These are phyloP conservation scores for Streptopelia turtur DNA, from an alignment of 2,797 vertebrate species.

Conservation along the genomic window DNA sequence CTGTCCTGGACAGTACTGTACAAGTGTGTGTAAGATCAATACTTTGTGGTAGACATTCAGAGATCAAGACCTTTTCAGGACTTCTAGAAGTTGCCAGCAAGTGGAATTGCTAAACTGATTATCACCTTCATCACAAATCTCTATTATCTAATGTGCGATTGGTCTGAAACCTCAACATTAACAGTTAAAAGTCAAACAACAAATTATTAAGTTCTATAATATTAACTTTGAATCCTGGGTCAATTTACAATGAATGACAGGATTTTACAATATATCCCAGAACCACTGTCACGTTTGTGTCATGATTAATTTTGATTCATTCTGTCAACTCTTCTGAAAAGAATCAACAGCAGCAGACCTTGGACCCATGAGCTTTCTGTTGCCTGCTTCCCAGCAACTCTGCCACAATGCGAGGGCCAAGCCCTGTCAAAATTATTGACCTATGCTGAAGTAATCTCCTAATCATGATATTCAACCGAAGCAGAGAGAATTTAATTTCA, in stretches of 20 bases:
- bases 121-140: background rate
- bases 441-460: background rate
- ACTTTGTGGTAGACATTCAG: background rate
- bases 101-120: background rate
- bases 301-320: background rate
- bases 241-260: background rate
- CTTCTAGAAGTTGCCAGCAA: background rate
- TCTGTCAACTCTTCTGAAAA: background rate
- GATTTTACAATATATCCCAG: background rate
- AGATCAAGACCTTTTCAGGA: background rate
- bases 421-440: conserved; percentile 5
- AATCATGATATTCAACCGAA: background rate
- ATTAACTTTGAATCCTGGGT: background rate
- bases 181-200: conserved; percentile 13
- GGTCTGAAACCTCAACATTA: background rate
- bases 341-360: background rate
- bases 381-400: background rate
- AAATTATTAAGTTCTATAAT: background rate
- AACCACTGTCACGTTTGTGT: conserved; percentile 1
- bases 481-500: conserved; percentile 59
- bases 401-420: background rate
- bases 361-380: background rate
- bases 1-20: background rate
- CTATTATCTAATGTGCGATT: background rate
- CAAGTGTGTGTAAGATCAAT: background rate